Evolutionary conservation across 2,797 vertebrate genomes (phyloP).

Genomic region (Chloroceryle inda): DNA sequence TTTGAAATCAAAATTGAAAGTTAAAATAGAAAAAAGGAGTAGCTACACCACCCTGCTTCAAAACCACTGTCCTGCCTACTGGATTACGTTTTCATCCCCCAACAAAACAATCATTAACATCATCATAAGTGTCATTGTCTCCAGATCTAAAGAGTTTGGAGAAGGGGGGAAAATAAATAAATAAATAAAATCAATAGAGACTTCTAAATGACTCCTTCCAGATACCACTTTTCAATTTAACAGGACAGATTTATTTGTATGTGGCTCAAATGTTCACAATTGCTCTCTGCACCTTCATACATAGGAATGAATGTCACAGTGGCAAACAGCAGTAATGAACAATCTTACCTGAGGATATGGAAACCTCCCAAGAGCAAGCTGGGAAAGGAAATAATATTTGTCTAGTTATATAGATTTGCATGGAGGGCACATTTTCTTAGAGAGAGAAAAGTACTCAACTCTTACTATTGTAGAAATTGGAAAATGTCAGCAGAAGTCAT

Average conservation of each 20-base stretch:
- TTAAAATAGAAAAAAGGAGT: neutral
- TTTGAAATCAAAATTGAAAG: conserved; percentile 5
- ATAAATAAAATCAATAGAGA: conserved; percentile 73
- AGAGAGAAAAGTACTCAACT: conserved; percentile 76
- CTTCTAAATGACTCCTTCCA: conserved; percentile 78
- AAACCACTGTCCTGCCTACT: neutral
- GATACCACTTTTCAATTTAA: conserved; percentile 83
- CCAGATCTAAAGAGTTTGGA: conserved; percentile 41
- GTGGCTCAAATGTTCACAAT: conserved; percentile 80
- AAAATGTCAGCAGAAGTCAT: conserved; percentile 46
- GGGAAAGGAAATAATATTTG: conserved; percentile 86
- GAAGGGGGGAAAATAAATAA: conserved; percentile 4
- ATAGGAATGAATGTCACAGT: conserved; percentile 86
- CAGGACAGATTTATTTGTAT: conserved; percentile 83
- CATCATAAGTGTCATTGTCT: conserved; percentile 23
- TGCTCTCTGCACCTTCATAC: conserved; percentile 84
- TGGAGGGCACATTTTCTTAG: conserved; percentile 79
- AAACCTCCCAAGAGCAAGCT: conserved; percentile 98
- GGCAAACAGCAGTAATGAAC: conserved; percentile 85
- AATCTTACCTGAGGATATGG: conserved; percentile 98
- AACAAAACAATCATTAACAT: neutral
- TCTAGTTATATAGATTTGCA: conserved; percentile 86
- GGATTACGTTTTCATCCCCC: conserved; percentile 20
- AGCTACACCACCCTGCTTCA: neutral
- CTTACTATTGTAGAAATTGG: conserved; percentile 39